These are phyloP conservation scores for Heterodera schachtii DNA, from an alignment of 1,140 invertebrate species.

Conservation along the genomic window DNA sequence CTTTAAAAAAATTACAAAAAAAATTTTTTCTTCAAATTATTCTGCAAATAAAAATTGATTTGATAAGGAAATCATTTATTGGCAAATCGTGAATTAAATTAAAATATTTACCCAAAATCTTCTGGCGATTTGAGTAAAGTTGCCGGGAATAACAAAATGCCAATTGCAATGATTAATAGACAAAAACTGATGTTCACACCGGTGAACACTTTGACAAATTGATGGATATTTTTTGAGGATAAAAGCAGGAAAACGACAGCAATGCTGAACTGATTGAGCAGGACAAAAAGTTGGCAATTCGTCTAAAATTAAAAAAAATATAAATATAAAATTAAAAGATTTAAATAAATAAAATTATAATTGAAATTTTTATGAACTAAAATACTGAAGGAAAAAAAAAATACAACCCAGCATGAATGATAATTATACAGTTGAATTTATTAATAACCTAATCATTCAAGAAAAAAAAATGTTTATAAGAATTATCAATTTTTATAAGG, in stretches of 20 bases:
- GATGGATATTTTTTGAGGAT: slow-evolving; percentile 70
- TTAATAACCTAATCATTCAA: too few species aligned
- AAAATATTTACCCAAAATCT: slow-evolving; percentile 73
- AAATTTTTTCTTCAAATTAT: too few species aligned
- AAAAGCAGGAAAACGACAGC: slow-evolving; percentile 76
- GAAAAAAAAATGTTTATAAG: too few species aligned
- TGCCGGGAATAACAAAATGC: slow-evolving; percentile 71
- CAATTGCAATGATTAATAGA: slow-evolving; percentile 74
- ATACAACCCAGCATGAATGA: too few species aligned
- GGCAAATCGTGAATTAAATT: background rate
- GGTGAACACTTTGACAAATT: slow-evolving; percentile 70
- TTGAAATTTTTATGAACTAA: background rate
- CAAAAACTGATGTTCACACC: slow-evolving; percentile 71
- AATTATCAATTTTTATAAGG: too few species aligned
- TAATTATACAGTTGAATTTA: too few species aligned
- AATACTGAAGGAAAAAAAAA: background rate
- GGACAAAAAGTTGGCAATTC: slow-evolving; percentile 70
- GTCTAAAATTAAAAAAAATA: slow-evolving; percentile 53
- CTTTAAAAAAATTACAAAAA: too few species aligned
- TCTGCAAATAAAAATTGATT: too few species aligned
- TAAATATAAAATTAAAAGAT: slow-evolving; percentile 13
- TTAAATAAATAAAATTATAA: background rate
- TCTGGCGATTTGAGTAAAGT: slow-evolving; percentile 77
- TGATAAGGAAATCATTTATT: too few species aligned
- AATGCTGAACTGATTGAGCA: slow-evolving; percentile 75